Evolutionary conservation across 1,140 invertebrate genomes (phyloP), one percentile per base, ranked within the genome.

Genomic region (Parasteatoda tepidariorum): DNA sequence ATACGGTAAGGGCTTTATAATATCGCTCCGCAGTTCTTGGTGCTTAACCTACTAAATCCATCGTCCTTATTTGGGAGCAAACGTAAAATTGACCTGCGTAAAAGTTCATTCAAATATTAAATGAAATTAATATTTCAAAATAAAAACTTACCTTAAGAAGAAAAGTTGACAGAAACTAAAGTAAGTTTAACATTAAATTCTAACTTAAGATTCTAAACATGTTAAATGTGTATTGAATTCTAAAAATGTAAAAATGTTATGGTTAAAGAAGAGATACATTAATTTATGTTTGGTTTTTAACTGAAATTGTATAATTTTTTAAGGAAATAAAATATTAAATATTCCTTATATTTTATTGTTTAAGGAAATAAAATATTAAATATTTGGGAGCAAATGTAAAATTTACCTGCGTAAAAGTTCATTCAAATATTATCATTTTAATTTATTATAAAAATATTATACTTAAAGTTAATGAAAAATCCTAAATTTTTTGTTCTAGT

Each of bases 11-110:
- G 11, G 57, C 28, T 22, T 62, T 28, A 18, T 13, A 13, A 9
- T 18, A 28, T 64, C 48, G 73, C 15, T 5, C 22, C 9, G 24
- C 57, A 59, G n/a, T 59, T 9, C 9, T 22, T 59, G 57, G 26
- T 30, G 18, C 1, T 64, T 76, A 76, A 76, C 73, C 73, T 54
- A 76, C 59, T 76, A 76, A 76, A 76, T 13, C 38, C 59, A 22
- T 4, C 64, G 57, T 24, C 57, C 73, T 64, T 64, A 64, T 34
- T 41, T 41, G 73, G 73, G n/a, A n/a, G 24, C 7, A 64, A 13
- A 30, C 28, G 68, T 71, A 71, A 26, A 30, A 26, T 54, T 15
- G 33, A 22, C 6, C n/a, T 9, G 26, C 9, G 18, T 48, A 13
- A 13, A 48, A 48, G 18, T 13, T 48, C 18, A 18, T 48, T 2